phyloP scores from a whole-genome alignment of 2,797 vertebrate species.

The Apogon talboti region DNA sequence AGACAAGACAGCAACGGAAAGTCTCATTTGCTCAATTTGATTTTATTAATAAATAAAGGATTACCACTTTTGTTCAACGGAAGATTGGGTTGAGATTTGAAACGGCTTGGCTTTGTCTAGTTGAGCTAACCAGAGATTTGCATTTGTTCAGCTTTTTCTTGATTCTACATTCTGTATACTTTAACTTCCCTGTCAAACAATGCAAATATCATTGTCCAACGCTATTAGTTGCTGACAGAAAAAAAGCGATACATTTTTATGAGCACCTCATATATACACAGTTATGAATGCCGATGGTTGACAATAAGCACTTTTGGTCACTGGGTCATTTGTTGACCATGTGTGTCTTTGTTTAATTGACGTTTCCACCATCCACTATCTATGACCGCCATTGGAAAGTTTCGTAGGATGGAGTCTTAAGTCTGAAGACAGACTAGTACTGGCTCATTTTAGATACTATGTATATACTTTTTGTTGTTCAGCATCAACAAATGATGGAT shows the following conservation, averaged over 20 bases:
- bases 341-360: slow-evolving; percentile 6
- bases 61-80: slow-evolving; percentile 74
- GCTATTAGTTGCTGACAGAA: slow-evolving; percentile 65
- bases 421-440: neutral
- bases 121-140: slow-evolving; percentile 77
- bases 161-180: slow-evolving; percentile 61
- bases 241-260: slow-evolving; percentile 46
- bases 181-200: slow-evolving; percentile 71
- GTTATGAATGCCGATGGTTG: slow-evolving; percentile 41
- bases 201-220: slow-evolving; percentile 66
- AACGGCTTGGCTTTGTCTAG: slow-evolving; percentile 66
- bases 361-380: neutral
- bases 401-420: neutral
- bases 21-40: slow-evolving; percentile 77
- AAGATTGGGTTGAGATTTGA: slow-evolving; percentile 78
- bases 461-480: neutral
- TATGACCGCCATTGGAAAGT: neutral
- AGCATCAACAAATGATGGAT: neutral
- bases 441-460: neutral
- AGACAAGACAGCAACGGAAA: slow-evolving; percentile 68
- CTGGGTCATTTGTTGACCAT: slow-evolving; percentile 21
- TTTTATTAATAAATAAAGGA: slow-evolving; percentile 88
- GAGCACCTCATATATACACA: slow-evolving; percentile 37
- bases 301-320: slow-evolving; percentile 28
- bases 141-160: slow-evolving; percentile 66